These are phyloP conservation scores for Phenganax subtilis DNA, from an alignment of 92 coral and sea anemone genomes.

Conservation along the genomic window DNA sequence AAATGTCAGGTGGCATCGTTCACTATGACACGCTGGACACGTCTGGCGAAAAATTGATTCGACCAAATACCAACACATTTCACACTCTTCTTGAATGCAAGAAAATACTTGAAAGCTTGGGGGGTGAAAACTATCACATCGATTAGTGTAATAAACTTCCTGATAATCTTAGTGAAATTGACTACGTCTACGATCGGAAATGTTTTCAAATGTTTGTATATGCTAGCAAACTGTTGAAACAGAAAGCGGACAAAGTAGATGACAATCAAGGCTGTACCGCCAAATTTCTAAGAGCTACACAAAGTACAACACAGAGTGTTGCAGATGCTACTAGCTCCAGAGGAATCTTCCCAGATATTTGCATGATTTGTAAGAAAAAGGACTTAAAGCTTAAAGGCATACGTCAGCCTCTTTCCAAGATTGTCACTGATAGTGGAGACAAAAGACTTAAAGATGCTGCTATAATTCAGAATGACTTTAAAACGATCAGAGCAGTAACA, in stretches of 20 bases:
- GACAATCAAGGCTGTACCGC: not conserved
- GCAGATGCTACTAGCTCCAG: constrained; percentile 18
- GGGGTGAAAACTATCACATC: constrained; percentile 28
- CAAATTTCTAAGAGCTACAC: constrained; percentile 16
- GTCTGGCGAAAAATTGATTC: constrained; percentile 20
- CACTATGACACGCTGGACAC: constrained; percentile 22
- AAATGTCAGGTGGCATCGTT: constrained; percentile 11
- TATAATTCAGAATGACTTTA: not conserved
- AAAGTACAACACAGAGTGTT: not conserved
- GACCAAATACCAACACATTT: constrained; percentile 6
- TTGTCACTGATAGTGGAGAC: constrained; percentile 24
- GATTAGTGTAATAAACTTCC: constrained; percentile 18
- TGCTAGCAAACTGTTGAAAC: constrained; percentile 9
- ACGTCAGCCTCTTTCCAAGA: constrained; percentile 9
- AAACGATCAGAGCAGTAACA: constrained; percentile 17
- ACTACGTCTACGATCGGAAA: constrained; percentile 15
- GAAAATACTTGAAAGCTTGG: constrained; percentile 27
- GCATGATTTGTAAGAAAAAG: constrained; percentile 28
- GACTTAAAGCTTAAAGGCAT: constrained; percentile 8
- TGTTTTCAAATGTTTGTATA: constrained; percentile 31
- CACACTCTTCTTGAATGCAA: constrained; percentile 27
- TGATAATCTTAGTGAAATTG: constrained; percentile 1
- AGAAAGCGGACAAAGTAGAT: constrained; percentile 5
- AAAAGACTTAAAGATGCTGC: constrained; percentile 18
- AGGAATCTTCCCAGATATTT: constrained; percentile 30